Evolutionary conservation across 2,113 vertebrate species (phyloP), one percentile per base, ranked within the genome.

Genomic region (Colaptes auratus): DNA sequence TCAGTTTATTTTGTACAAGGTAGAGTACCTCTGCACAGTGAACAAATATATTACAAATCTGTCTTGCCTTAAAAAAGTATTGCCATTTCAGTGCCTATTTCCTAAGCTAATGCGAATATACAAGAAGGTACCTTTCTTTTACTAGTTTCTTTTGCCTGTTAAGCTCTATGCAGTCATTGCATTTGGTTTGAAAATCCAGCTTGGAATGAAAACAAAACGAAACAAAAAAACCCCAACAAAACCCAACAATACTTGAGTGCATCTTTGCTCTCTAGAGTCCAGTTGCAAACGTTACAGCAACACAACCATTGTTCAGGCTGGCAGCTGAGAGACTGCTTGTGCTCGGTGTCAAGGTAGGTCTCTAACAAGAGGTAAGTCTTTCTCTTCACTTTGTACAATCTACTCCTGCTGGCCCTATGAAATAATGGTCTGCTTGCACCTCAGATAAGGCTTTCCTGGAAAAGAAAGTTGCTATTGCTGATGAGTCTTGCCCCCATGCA

Each of bases 1-100:
- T 93, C 36, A 39, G 66, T 98, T 98, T 98, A 98, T 98, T 98
- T 97, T 96, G 97, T 97, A 98, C 97, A 98, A 97, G 96, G 96
- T 92, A 78, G 52, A 71, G 76, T 95, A 89, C 96, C 91, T 97
- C 80, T 93, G 96, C 92, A 94, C 93, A 96, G 95, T 98, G 97
- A 97, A 97, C 95, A 98, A 98, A 98, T 97, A 97, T 96, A 97
- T 98, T 97, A 98, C 97, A 98, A 98, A 98, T 98, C 96, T 97
- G 96, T 96, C 88, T 96, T 89, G 90, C 94, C 97, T 97, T 97
- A 97, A 96, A 98, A 98, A 98, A 98, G 97, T 98, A 98, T 98
- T 98, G 97, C 98, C 97, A 96, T 98, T 96, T 97, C 76, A 95
- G 89, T 96, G 93, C 95, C 88, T 91, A 63, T 92, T 85, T 93